These are phyloP conservation scores for Nemurella pictetii DNA, from an alignment of 2,888 invertebrate genomes.

Conservation along the genomic window DNA sequence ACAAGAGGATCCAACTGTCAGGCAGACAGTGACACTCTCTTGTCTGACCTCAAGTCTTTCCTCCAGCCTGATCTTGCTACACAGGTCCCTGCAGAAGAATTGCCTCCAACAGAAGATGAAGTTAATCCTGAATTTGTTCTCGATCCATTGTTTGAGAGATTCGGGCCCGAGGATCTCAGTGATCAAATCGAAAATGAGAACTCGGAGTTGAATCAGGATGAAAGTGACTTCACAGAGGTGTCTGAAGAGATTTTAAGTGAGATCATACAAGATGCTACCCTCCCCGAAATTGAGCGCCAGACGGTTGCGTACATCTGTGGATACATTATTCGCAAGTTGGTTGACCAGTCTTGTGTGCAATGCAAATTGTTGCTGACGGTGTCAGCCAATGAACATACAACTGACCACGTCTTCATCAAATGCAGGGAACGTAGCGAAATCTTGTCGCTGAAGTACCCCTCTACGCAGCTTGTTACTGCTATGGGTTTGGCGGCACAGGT, in stretches of 20 bases:
- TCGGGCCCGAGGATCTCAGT: slow-evolving; percentile 1
- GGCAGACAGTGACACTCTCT: background rate
- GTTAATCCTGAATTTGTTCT: no score
- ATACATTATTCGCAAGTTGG: background rate
- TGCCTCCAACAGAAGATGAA: no score
- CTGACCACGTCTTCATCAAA: background rate
- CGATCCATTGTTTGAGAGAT: background rate
- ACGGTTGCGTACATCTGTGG: background rate
- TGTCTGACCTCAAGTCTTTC: slow-evolving; percentile 4
- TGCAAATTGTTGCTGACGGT: background rate
- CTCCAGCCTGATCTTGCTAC: background rate
- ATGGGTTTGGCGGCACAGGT: background rate
- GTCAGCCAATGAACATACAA: background rate
- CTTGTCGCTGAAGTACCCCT: background rate
- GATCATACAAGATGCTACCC: background rate
- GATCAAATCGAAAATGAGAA: slow-evolving; percentile 5
- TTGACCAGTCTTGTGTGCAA: background rate
- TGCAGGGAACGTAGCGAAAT: background rate
- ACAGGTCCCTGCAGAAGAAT: no score
- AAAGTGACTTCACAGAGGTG: slow-evolving; percentile 1
- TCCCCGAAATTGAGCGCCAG: background rate
- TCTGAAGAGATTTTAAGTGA: background rate
- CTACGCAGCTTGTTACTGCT: background rate
- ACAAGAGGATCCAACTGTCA: background rate
- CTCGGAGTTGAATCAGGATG: slow-evolving; percentile 3